A percentile compares a stretch with the other conserved stretches of the same genome.
phyloP scores from a whole-genome alignment of 2,888 invertebrate genomes.

The Cryptocephalus moraei region DNA sequence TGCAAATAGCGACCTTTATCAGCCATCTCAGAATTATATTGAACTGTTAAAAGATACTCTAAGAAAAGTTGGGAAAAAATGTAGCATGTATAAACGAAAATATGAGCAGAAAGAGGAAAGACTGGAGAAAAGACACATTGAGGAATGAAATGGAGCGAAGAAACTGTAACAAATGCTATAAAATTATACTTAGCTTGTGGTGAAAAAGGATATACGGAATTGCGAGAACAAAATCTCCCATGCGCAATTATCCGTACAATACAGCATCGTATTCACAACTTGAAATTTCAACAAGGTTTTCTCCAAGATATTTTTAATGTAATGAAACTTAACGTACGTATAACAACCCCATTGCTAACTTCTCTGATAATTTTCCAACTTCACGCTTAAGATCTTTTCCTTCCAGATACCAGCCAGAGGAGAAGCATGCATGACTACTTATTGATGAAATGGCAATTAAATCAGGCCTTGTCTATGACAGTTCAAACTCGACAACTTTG shows the following conservation, averaged over 20 bases:
- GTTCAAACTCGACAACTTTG: conserved; percentile 4
- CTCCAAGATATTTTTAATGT: conserved; percentile 7
- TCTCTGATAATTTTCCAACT: no score
- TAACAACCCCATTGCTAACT: no score
- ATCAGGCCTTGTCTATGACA: conserved; percentile 4
- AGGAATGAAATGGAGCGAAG: conserved; percentile 9
- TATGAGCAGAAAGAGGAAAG: no score
- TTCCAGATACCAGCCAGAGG: no score
- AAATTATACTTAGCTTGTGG: conserved; percentile 13
- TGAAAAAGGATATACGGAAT: conserved; percentile 10
- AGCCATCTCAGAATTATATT: no score
- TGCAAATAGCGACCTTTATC: no score
- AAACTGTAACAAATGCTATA: conserved; percentile 9
- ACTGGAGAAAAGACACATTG: background rate
- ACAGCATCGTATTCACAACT: conserved; percentile 9
- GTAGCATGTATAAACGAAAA: no score
- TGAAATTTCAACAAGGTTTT: conserved; percentile 14
- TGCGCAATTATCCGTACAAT: conserved; percentile 14
- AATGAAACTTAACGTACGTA: conserved; percentile 9
- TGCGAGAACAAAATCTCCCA: conserved; percentile 11
- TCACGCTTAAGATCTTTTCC: no score
- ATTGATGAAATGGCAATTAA: conserved; percentile 17
- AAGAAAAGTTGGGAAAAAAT: no score
- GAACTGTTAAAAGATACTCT: no score
- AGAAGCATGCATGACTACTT: no score